These are phyloP conservation scores for Macquaria australasica DNA, from an alignment of 2,113 vertebrate genomes.

Conservation along the genomic window DNA sequence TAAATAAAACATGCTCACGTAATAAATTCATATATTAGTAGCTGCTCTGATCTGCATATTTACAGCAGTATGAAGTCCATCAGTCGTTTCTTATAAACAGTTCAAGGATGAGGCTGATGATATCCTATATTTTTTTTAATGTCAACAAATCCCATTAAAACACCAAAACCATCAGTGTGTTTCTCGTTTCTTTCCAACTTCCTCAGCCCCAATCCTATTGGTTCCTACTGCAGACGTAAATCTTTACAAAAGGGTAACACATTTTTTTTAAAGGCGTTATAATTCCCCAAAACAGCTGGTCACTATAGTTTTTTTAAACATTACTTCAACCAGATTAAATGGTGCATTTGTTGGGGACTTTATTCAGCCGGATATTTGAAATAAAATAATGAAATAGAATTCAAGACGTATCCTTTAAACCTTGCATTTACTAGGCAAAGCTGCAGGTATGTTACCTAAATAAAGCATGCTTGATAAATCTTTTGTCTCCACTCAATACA, in stretches of 20 bases:
- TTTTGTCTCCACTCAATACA: not conserved
- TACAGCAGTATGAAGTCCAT: slow-evolving; percentile 9
- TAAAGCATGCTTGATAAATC: not conserved
- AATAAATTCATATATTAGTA: slow-evolving; percentile 34
- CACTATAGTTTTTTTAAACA: not conserved
- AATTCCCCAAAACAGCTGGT: not conserved
- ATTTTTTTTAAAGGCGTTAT: not conserved
- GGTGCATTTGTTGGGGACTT: not conserved
- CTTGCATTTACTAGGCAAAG: not conserved
- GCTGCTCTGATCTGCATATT: slow-evolving; percentile 27
- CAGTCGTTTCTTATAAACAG: not conserved
- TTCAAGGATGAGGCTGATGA: not conserved
- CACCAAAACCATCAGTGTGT: not conserved
- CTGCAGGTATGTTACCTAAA: not conserved
- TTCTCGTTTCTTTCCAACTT: not conserved
- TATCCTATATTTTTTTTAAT: slow-evolving; percentile 2
- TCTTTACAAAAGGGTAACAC: not conserved
- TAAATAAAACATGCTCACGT: slow-evolving; percentile 49
- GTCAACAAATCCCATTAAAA: slow-evolving; percentile 4
- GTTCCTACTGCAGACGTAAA: not conserved
- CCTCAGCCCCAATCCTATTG: not conserved
- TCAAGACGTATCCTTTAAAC: not conserved
- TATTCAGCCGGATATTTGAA: not conserved
- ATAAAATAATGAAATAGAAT: slow-evolving; percentile 8
- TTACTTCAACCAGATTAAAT: not conserved